Conservation (phyloP, 1,140 invertebrate species). For the Polypedilum pembai region DNA sequence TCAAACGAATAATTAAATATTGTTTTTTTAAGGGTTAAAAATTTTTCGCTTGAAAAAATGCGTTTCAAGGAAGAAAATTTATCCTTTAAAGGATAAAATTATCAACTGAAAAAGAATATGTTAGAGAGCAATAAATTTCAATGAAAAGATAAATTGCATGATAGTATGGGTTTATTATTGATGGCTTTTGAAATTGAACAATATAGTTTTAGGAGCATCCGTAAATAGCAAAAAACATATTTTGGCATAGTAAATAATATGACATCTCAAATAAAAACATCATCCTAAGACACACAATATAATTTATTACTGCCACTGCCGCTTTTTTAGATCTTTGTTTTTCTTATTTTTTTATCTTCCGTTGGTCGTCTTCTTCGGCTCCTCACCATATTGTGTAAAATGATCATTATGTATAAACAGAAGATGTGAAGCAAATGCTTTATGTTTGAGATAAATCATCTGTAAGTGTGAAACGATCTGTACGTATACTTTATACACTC, state of each 20-base stretch:
- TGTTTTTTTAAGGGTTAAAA: no score
- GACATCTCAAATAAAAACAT: constrained; percentile 19
- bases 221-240: background rate
- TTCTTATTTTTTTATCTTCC: no score
- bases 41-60: no score
- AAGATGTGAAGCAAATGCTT: background rate
- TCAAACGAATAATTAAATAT: no score
- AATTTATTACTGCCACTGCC: background rate
- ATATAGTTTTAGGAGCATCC: background rate
- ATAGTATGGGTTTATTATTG: background rate
- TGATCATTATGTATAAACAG: background rate
- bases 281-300: constrained; percentile 2
- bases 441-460: constrained; percentile 10
- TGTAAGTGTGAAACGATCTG: no score
- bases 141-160: constrained; percentile 4
- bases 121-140: background rate
- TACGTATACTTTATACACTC: no score
- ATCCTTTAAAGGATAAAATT: no score
- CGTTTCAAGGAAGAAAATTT: no score
- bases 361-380: no score
- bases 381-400: background rate
- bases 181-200: constrained; percentile 5
- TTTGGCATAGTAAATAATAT: background rate
- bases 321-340: no score
- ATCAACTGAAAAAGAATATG: no score